Evolutionary conservation across 2,797 vertebrate genomes (phyloP).

Genomic region (Poecile montanus): DNA sequence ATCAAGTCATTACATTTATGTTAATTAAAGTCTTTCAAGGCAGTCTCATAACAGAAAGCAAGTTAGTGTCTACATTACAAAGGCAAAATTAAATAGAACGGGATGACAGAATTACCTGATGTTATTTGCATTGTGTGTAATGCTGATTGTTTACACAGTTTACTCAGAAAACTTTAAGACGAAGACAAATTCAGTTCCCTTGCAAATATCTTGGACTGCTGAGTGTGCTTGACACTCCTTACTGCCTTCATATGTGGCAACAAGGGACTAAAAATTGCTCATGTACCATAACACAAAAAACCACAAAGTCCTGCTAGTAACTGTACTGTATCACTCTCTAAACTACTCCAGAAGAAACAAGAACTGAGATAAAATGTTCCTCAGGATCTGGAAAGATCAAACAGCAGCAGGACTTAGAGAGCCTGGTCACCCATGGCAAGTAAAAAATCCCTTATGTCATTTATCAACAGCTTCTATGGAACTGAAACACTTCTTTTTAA

Average conservation of each 20-base stretch:
- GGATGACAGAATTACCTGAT: background rate
- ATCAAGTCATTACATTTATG: background rate
- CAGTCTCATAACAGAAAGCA: background rate
- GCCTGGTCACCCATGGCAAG: background rate
- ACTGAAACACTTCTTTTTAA: background rate
- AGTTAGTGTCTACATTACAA: constrained; percentile 3
- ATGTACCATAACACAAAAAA: background rate
- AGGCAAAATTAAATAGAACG: background rate
- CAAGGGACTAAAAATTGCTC: constrained; percentile 20
- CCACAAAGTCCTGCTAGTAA: background rate
- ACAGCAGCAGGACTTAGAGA: background rate
- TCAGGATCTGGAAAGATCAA: background rate
- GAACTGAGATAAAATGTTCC: background rate
- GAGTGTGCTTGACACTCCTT: constrained; percentile 18
- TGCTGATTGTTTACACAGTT: background rate
- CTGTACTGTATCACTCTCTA: background rate
- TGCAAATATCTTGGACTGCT: background rate
- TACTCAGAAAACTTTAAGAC: background rate
- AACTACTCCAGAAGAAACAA: background rate
- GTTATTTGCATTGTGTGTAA: background rate
- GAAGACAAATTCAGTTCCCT: background rate
- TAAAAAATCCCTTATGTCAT: background rate
- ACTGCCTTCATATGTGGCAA: background rate
- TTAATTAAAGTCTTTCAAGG: constrained; percentile 38
- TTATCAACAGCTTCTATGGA: background rate